These are phyloP conservation scores for Dendropsophus ebraccatus DNA, from an alignment of 2,113 vertebrate species.

Conservation along the genomic window DNA sequence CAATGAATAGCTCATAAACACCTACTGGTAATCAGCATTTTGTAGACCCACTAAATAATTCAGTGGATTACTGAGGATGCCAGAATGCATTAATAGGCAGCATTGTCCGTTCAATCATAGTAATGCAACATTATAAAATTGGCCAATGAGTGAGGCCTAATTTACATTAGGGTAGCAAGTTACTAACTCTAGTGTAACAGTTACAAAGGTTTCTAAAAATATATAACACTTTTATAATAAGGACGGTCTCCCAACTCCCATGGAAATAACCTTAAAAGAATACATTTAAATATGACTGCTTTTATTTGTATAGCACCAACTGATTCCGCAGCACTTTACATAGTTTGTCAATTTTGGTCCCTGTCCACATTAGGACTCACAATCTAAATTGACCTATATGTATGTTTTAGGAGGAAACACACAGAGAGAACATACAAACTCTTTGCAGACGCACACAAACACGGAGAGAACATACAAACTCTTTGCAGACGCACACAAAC, in stretches of 20 bases:
- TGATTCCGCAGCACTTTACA: too few species aligned
- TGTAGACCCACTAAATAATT: slow-evolving; percentile 24
- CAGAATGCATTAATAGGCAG: slow-evolving; percentile 4
- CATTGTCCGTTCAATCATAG: neutral
- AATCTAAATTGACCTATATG: too few species aligned
- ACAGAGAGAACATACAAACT: too few species aligned
- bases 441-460: too few species aligned
- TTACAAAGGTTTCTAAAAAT: neutral
- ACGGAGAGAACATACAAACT: too few species aligned
- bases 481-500: too few species aligned
- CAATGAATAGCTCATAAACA: slow-evolving; percentile 51
- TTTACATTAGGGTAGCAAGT: neutral
- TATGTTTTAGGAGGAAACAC: too few species aligned
- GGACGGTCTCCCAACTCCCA: neutral
- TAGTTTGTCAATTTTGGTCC: too few species aligned
- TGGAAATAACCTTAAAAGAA: neutral
- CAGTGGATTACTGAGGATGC: neutral
- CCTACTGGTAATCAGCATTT: slow-evolving; percentile 23
- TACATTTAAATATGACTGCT: neutral
- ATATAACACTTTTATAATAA: neutral
- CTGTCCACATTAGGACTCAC: too few species aligned
- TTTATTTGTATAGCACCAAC: too few species aligned
- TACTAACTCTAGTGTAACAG: neutral
- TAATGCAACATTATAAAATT: neutral
- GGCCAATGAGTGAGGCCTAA: neutral